Percentiles rank a stretch among this genome's conserved stretches.
Evolutionary conservation across 2,797 vertebrate genomes (phyloP).

Genomic region (Leptatherina wallacei): DNA sequence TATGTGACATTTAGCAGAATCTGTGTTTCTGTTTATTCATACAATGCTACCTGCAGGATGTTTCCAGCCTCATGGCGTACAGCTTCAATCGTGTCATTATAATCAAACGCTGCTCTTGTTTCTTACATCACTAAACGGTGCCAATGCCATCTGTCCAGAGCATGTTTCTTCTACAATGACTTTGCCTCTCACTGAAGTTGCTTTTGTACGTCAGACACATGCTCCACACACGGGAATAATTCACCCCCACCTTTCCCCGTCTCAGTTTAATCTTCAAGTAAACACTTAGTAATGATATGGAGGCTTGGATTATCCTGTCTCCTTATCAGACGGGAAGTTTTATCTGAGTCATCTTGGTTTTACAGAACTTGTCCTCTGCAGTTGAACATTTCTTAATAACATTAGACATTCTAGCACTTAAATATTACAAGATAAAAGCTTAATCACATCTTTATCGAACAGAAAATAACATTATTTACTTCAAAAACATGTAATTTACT

Average conservation of each 20-base stretch:
- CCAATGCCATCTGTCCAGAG: neutral
- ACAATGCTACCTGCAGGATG: no score
- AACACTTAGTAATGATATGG: neutral
- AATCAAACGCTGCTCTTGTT: no score
- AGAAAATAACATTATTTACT: neutral
- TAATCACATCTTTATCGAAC: no score
- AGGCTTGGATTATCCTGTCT: neutral
- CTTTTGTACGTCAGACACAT: neutral
- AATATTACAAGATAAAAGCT: neutral
- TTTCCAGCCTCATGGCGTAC: no score
- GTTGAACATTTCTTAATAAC: no score
- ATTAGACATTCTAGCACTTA: no score
- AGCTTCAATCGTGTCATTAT: no score
- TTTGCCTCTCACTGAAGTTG: neutral
- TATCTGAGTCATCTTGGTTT: neutral
- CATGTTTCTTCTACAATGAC: conserved; percentile 2
- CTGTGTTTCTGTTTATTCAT: no score
- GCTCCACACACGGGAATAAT: neutral
- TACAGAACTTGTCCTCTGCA: neutral
- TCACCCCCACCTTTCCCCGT: neutral
- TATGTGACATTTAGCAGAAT: neutral
- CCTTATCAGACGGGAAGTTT: neutral
- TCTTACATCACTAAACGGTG: no score
- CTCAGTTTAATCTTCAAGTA: neutral
- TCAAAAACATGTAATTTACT: neutral